A percentile compares a stretch with the other conserved stretches of the same genome.
phyloP scores from a whole-genome alignment of 30 jellyfish, hydroid and myxozoan species.

The Kudoa iwatai region DNA sequence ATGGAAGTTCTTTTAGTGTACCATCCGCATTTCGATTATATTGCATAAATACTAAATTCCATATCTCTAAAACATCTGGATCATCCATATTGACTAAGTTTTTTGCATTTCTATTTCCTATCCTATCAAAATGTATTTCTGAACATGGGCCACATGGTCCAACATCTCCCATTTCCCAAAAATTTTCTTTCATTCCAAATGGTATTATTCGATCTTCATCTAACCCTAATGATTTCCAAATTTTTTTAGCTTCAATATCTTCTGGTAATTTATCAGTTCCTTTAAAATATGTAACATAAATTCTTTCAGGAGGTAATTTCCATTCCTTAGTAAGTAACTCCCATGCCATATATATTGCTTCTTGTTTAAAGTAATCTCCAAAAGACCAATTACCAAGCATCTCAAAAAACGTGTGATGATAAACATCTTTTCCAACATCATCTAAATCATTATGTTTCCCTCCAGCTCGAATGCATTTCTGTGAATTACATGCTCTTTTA shows the following conservation, averaged over 20 bases:
- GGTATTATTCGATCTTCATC: constrained; percentile 32
- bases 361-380: constrained; percentile 89
- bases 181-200: constrained; percentile 87
- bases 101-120: constrained; percentile 73
- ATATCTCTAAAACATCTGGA: constrained; percentile 72
- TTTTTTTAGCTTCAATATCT: constrained; percentile 42
- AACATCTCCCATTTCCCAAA: constrained; percentile 99
- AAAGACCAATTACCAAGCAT: constrained; percentile 98
- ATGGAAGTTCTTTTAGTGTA: constrained; percentile 23
- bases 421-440: constrained; percentile 99
- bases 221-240: constrained; percentile 60
- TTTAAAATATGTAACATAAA: constrained; percentile 75
- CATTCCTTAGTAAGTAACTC: constrained; percentile 39
- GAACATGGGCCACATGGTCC: constrained; percentile 99
- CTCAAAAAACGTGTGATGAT: constrained; percentile 93
- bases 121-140: constrained; percentile 72
- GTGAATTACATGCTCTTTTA: constrained; percentile 67
- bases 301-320: constrained; percentile 32
- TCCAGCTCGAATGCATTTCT: constrained; percentile 96
- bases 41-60: constrained; percentile 76
- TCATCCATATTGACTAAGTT: constrained; percentile 77
- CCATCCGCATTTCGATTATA: constrained; percentile 63
- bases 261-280: constrained; percentile 78
- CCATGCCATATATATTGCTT: constrained; percentile 73
- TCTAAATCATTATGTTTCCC: constrained; percentile 94